phyloP scores from a whole-genome alignment of 1,140 invertebrate species.

The Meloidogyne hapla region DNA sequence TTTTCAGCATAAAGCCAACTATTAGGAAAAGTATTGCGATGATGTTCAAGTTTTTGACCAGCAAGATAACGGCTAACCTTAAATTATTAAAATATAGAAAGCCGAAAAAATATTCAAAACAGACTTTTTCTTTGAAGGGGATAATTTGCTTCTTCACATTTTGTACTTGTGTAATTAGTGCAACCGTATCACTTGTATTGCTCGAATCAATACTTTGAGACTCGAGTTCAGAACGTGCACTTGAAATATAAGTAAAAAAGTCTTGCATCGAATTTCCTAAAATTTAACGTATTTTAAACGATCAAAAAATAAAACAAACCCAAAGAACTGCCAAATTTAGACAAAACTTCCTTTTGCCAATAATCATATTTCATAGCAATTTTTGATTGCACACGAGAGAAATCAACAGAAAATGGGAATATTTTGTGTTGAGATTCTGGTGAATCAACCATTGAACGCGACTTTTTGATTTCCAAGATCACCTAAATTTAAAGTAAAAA shows the following conservation, averaged over 20 bases:
- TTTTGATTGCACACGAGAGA: constrained; percentile 97
- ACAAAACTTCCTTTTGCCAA: constrained; percentile 97
- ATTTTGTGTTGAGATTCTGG: constrained; percentile 92
- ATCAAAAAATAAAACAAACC: constrained; percentile 89
- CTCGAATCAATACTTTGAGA: constrained; percentile 95
- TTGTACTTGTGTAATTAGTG: constrained; percentile 97
- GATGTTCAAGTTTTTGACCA: constrained; percentile 93
- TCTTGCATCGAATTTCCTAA: constrained; percentile 89
- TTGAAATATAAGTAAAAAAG: constrained; percentile 89
- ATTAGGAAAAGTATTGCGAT: constrained; percentile 93
- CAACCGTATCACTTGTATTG: constrained; percentile 89
- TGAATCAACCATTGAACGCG: constrained; percentile 94
- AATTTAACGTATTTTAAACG: constrained; percentile 77
- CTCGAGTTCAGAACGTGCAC: constrained; percentile 88
- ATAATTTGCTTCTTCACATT: constrained; percentile 90
- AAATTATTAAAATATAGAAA: constrained; percentile 38
- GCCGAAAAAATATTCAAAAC: not conserved
- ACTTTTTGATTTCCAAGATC: constrained; percentile 87
- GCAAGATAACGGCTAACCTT: constrained; percentile 72
- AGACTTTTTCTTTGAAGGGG: constrained; percentile 70
- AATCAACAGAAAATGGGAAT: constrained; percentile 94
- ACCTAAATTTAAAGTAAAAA: constrained; percentile 69
- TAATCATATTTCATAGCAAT: constrained; percentile 98
- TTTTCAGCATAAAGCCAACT: constrained; percentile 98
- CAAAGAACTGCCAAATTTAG: constrained; percentile 89